Evolutionary conservation across 2,113 vertebrate genomes (phyloP), one percentile per base, ranked within the genome.

Genomic region (Tychaedon coryphoeus): DNA sequence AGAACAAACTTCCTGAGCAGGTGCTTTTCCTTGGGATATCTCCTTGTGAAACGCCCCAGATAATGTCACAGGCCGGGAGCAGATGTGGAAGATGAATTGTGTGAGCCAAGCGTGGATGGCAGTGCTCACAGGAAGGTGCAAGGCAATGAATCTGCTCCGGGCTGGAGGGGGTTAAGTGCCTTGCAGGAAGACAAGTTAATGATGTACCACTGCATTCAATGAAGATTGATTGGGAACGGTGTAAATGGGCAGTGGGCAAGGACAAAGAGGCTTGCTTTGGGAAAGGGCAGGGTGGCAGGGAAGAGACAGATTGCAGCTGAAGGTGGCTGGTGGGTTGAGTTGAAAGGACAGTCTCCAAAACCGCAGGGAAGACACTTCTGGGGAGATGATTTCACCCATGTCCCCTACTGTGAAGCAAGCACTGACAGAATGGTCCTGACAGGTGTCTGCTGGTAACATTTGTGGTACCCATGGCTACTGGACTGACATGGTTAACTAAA

Each of bases 161-260:
- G 78, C 73, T 45, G 81, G 86, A 89, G 50, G 91, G 96, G 77
- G 88, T 92, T 89, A 97, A 96, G 86, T 91, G 94, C 90, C 60
- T 66, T n/a, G 86, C 88, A 66, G 66, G 81, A 95, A 95, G 90
- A 95, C 80, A 86, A 96, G 95, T 95, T 97, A 97, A 97, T 97
- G 96, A 97, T 97, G 97, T 95, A 95, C 93, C 6, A 7, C 91
- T 42, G 86, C 91, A 90, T 79, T 93, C 95, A 95, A 94, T 96
- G 80, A 93, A 78, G 93, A 93, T 94, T 90, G 81, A 96, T 97
- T 96, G 93, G 58, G 84, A 76, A 73, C 34, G 50, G 89, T 91
- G 53, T 80, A 96, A 95, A 90, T 60, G 73, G 84, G 72, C 72
- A 92, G n/a, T 45, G 65, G 88, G 94, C 94, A 97, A 96, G 96